These are phyloP conservation scores for Pseudomyrmex sp. DNA, from an alignment of 1,140 invertebrate species.

Conservation along the genomic window DNA sequence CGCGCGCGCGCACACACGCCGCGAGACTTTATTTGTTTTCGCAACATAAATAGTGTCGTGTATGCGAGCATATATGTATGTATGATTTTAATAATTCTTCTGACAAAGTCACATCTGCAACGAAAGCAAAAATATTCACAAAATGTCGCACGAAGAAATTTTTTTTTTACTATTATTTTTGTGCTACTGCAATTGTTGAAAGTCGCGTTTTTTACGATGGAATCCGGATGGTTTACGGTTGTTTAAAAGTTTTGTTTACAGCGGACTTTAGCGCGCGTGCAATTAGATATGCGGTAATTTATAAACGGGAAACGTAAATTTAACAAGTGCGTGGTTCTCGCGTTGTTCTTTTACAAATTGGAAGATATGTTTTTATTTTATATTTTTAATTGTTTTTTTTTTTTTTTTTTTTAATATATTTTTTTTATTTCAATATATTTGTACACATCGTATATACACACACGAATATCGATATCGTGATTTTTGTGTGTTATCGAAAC, in stretches of 20 bases:
- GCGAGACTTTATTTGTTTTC: constrained; percentile 43
- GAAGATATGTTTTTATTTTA: not conserved
- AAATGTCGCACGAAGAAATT: not conserved
- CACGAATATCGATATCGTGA: no score
- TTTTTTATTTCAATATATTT: no score
- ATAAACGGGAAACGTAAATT: no score
- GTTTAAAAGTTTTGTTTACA: not conserved
- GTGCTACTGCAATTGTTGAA: not conserved
- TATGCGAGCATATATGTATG: not conserved
- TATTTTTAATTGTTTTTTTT: no score
- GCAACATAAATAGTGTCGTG: constrained; percentile 15
- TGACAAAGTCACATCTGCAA: not conserved
- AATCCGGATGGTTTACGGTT: not conserved
- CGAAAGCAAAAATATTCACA: not conserved
- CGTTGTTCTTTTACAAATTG: not conserved
- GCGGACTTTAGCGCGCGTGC: not conserved
- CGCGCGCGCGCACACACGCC: no score
- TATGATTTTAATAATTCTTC: constrained; percentile 38
- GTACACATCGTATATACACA: no score
- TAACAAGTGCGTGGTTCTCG: not conserved
- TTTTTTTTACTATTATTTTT: not conserved
- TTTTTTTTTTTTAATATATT: no score
- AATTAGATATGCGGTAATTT: not conserved
- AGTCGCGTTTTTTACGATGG: not conserved
- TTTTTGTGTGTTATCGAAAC: no score